Evolutionary conservation across 1,140 invertebrate species (phyloP).

Genomic region (Amyelois transitella): DNA sequence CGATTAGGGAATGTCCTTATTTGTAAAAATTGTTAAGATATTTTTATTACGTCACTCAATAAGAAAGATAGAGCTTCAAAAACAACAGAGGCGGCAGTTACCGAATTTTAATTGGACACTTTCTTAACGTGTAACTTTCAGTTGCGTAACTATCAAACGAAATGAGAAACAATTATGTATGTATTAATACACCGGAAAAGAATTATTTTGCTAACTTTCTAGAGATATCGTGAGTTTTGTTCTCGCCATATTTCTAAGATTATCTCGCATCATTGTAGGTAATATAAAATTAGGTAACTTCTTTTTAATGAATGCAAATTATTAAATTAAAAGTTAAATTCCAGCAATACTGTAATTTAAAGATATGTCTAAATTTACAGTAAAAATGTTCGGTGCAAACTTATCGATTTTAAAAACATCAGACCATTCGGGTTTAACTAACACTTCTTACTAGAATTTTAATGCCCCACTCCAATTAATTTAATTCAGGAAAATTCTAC

Average conservation of each 20-base stretch:
- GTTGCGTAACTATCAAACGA: conserved; percentile 43
- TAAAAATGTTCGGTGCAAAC: not conserved
- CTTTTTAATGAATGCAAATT: not conserved
- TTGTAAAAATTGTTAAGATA: not conserved
- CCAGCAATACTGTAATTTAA: not conserved
- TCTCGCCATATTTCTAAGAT: conserved; percentile 35
- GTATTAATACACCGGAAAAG: conserved; percentile 64
- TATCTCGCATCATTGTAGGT: not conserved
- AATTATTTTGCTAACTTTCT: conserved; percentile 50
- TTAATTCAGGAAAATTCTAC: too few species aligned
- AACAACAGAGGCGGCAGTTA: conserved; percentile 27
- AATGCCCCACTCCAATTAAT: too few species aligned
- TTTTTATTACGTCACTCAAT: conserved; percentile 4
- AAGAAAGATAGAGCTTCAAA: conserved; percentile 23
- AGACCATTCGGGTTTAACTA: too few species aligned
- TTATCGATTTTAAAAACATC: not conserved
- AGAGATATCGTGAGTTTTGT: conserved; percentile 36
- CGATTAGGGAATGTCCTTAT: not conserved
- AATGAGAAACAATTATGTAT: conserved; percentile 67
- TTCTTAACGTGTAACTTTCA: conserved; percentile 50
- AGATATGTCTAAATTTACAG: not conserved
- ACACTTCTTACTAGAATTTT: too few species aligned
- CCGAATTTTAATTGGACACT: conserved; percentile 67
- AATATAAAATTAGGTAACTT: not conserved
- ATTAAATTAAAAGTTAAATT: not conserved